Evolutionary conservation across 2,113 vertebrate species (phyloP), one percentile per base, ranked within the genome.

Genomic region (Castor canadensis): DNA sequence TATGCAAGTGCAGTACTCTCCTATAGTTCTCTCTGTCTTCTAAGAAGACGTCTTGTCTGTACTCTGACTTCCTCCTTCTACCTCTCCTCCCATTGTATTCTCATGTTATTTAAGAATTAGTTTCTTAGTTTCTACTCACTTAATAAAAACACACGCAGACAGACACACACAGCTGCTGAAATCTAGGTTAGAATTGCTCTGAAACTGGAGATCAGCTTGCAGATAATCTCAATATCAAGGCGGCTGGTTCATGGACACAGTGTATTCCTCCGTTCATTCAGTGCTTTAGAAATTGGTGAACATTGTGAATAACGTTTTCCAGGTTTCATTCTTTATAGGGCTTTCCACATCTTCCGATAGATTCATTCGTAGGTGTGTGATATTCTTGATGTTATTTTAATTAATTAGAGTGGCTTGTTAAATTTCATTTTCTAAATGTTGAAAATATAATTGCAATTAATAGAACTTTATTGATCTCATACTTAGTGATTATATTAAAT

Each of bases 361-460:
- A 71, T 79, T 94, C 89, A 89, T 58, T 92, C 43, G 24, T 95
- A 83, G 49, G 17, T 96, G 56, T 76, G 16, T 95, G 40, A 75
- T 92, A 43, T 75, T 96, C 64, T 91, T 95, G 54, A 66, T 88
- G 47, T 26, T 76, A 92, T 92, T 95, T n/a, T n/a, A n/a, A n/a
- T 95, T 84, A 96, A 49, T 96, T 88, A 91, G 64, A 95, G 76
- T 95, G 43, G 2, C 47, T 89, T 43, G 9, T 88, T 73, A 84
- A 58, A 28, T 95, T 89, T 91, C 4, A 71, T 60, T 96, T 95
- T 91, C 64, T 95, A 56, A 76, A 93, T 94, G 43, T 87, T 71
- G 35, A 93, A 87, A 80, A 60, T 58, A 79, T 69, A 69, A 58
- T 84, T 84, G 4, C 43, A 84, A 12, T 49, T 82, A 87, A 17